These are phyloP conservation scores for Aethes cnicana DNA, from an alignment of 2,888 invertebrate genomes.

Conservation along the genomic window DNA sequence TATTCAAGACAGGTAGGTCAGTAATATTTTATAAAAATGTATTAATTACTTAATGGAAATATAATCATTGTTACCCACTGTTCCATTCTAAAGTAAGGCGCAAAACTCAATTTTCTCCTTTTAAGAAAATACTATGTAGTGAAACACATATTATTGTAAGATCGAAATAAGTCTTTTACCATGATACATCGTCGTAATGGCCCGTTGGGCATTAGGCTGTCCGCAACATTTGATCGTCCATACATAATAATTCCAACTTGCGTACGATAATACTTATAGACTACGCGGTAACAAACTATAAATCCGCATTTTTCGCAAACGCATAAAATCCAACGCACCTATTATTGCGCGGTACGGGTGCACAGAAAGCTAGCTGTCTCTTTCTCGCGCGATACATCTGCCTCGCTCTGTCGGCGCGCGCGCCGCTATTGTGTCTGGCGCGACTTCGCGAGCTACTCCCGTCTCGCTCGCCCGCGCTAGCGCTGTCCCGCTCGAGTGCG, in stretches of 20 bases:
- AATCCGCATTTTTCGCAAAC: conserved; percentile 79
- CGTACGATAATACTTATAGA: conserved; percentile 63
- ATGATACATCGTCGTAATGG: conserved; percentile 29
- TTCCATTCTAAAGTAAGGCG: no score
- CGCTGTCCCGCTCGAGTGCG: conserved; percentile 59
- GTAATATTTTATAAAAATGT: no score
- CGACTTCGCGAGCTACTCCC: conserved; percentile 54
- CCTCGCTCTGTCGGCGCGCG: conserved; percentile 67
- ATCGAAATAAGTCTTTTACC: conserved; percentile 27
- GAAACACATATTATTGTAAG: neutral
- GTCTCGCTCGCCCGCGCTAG: conserved; percentile 58
- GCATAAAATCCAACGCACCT: conserved; percentile 76
- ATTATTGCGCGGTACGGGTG: conserved; percentile 60
- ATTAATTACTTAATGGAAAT: neutral
- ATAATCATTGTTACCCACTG: neutral
- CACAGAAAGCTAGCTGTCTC: conserved; percentile 48
- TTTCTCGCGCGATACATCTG: conserved; percentile 48
- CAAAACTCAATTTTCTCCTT: no score
- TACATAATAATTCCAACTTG: conserved; percentile 35
- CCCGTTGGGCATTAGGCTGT: conserved; percentile 43
- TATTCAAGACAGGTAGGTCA: no score
- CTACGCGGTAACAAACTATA: conserved; percentile 71
- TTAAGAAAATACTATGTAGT: neutral
- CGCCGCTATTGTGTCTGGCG: conserved; percentile 78
- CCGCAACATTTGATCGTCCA: conserved; percentile 38